Evolutionary conservation across 2,797 vertebrate genomes (phyloP).

Genomic region (Petrocephalus sullivani): DNA sequence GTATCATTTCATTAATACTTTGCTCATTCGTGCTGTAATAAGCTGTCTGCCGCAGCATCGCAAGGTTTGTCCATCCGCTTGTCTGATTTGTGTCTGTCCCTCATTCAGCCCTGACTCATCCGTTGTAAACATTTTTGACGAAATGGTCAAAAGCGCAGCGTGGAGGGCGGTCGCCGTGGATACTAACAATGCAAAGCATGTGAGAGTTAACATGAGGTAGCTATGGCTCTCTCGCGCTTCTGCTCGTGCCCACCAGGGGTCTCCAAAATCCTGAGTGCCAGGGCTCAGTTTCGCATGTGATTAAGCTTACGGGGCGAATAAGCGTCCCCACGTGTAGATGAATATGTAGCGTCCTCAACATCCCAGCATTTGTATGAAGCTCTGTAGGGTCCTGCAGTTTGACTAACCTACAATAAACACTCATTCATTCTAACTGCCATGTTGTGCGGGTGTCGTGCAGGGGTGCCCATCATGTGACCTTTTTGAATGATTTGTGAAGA

Average conservation of each 20-base stretch:
- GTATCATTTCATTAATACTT: background rate
- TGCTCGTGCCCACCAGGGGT: background rate
- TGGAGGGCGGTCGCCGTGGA: slow-evolving; percentile 81
- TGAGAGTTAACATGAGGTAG: slow-evolving; percentile 79
- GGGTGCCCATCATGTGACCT: background rate
- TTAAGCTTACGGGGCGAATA: background rate
- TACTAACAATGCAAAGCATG: slow-evolving; percentile 73
- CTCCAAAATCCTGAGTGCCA: background rate
- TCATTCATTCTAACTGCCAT: background rate
- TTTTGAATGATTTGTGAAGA: background rate
- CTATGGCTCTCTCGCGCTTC: slow-evolving; percentile 36
- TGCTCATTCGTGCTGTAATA: background rate
- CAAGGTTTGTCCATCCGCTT: slow-evolving; percentile 17
- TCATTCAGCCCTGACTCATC: slow-evolving; percentile 77
- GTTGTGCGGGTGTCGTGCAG: background rate
- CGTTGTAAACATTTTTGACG: slow-evolving; percentile 87
- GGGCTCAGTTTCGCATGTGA: background rate
- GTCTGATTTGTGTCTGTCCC: slow-evolving; percentile 15
- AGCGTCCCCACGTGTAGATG: background rate
- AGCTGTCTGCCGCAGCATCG: slow-evolving; percentile 37
- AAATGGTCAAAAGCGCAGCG: slow-evolving; percentile 82
- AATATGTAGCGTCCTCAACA: too few species aligned
- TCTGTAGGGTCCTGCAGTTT: background rate
- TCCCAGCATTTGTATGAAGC: background rate
- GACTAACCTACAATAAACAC: background rate